Evolutionary conservation across 1,140 invertebrate genomes (phyloP), one percentile per base, ranked within the genome.

Genomic region (Mactra quadrangularis): DNA sequence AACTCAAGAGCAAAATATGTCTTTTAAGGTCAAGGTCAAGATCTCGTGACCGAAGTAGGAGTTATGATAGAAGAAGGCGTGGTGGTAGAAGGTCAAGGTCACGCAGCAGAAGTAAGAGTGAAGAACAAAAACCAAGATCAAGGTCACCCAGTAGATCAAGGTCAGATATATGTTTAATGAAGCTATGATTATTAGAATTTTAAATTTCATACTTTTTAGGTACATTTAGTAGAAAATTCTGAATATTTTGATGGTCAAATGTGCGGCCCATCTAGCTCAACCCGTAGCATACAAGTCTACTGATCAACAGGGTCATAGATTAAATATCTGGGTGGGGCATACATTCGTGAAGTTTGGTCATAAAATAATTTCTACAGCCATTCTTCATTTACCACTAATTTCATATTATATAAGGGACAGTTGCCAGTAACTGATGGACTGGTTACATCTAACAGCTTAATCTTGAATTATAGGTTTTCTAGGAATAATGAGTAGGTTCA

Each of bases 81-180:
- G 62, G 77, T 11, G 85, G 88, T 19, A 68, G 83, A 0, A 59
- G 85, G n/a, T 85, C 78, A 11, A 82, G 85, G 38, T 85, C 86
- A 29, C 45, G 81, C 4, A 85, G 85, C 27, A 47, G 78, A 19
- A 85, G 85, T 52, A 75, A 66, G 9, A 85, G 82, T 33, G 60
- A 77, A 15, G 84, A 87, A 25, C 62, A 78, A 27, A 75, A 76
- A 41, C 84, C 85, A 52, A 9, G 75, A 27, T 85, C 83, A 25
- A 85, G 60, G 78, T 85, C 86, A 15, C 45, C 47, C 13, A 88
- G 87, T 70, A 83, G 83, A 33, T 85, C 86, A 55, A 47, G 75
- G 75, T 78, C 4, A 33, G 60, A 22, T 50, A 31, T 29, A n/a
- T 68, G 27, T 45, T 27, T 3, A 3, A 9, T 3, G 7, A 22